Conservation (phyloP, 2,797 vertebrate species). For the Chiloscyllium punctatum region DNA sequence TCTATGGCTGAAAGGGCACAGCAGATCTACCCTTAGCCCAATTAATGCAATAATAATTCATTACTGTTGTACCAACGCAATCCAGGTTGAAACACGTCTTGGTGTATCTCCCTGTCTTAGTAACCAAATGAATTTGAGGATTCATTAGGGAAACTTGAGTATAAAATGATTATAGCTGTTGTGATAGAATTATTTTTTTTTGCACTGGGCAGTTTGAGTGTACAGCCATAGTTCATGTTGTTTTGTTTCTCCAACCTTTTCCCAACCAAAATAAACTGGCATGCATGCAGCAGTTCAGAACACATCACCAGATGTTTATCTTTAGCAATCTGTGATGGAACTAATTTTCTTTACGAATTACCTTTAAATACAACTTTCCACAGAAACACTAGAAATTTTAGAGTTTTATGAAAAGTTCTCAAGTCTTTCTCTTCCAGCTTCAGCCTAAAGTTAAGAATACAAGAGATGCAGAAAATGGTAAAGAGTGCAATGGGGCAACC, state of each 20-base stretch:
- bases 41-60: not conserved
- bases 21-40: not conserved
- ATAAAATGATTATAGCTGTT: not conserved
- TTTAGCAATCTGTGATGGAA: not conserved
- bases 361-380: not conserved
- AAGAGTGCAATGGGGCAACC: not conserved
- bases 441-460: not conserved
- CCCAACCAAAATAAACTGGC: not conserved
- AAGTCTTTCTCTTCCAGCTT: not conserved
- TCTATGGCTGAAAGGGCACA: not conserved
- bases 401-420: not conserved
- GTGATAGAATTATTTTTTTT: not conserved
- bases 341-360: not conserved
- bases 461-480: not conserved
- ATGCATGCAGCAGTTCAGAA: not conserved
- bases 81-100: not conserved
- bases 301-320: not conserved
- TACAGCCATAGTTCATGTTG: not conserved
- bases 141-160: not conserved
- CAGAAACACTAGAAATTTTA: not conserved
- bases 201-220: not conserved
- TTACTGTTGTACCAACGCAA: not conserved
- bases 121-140: too few relatives aligned
- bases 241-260: not conserved
- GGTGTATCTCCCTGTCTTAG: not conserved